Conservation (phyloP, 2,113 vertebrate species). For the Mormyrus lacerda region DNA sequence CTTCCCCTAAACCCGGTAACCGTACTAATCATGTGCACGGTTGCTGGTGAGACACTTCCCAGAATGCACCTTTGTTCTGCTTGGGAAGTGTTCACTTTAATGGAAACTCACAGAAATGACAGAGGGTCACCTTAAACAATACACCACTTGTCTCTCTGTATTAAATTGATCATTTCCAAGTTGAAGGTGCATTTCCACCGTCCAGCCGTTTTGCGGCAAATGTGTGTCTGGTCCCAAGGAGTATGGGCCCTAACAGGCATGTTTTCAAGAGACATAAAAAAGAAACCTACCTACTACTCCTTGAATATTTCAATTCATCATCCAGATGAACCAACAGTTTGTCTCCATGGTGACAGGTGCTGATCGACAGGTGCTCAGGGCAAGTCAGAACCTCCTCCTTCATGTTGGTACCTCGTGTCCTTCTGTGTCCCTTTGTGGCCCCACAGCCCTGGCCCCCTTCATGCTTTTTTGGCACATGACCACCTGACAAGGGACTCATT, state of each 20-base stretch:
- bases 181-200: not conserved
- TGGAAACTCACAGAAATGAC: not conserved
- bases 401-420: not conserved
- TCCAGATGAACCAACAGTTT: not conserved
- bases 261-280: not conserved
- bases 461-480: not conserved
- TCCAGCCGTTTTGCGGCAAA: not conserved
- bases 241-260: not conserved
- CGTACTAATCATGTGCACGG: not conserved
- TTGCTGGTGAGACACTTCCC: not conserved
- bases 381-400: not conserved
- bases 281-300: not conserved
- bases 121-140: not conserved
- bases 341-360: not conserved
- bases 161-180: not conserved
- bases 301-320: not conserved
- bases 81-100: not conserved
- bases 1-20: not conserved
- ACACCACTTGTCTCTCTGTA: not conserved
- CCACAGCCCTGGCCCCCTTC: not conserved
- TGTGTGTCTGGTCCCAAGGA: not conserved
- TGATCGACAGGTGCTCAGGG: not conserved
- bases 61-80: not conserved
- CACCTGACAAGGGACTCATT: not conserved
- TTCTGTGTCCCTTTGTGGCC: not conserved